Evolutionary conservation across 2,888 invertebrate genomes (phyloP), one percentile per base, ranked within the genome.

Genomic region (Nebria brevicollis): DNA sequence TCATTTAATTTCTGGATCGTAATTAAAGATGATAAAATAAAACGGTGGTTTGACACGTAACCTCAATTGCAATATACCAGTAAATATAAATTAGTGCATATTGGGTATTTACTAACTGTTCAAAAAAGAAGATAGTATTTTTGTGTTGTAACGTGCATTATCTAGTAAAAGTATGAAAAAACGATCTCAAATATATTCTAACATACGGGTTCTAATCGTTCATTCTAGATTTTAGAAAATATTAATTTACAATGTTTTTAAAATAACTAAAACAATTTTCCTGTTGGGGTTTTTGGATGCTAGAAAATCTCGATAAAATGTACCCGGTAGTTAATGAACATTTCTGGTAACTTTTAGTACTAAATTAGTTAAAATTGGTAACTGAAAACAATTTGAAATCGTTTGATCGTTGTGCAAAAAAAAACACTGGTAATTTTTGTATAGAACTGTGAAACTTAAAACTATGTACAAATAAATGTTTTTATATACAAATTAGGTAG

Each of bases 401-500:
- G 20, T 68, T 68, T 68, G 13, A 11, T 68, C 68, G 7, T 11
- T 25, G 26, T 25, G 26, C 20, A n/a, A 68, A 68, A 68, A 68
- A n/a, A 68, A 11, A 68, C 26, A 68, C 26, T 68, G 20, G 68
- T 25, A 41, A 34, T 73, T 73, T 73, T 41, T 43, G 64, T 54
- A 75, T 70, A 70, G 15, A 25, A 11, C 26, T 70, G 70, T 75
- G 75, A 54, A 54, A 54, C 80, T 80, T 78, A 78, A 15, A 66
- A 73, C 72, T 78, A 77, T 80, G 75, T 80, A 80, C 80, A 80
- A 75, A 72, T 77, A 78, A 15, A 54, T 7, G 13, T 75, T 75
- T 75, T 75, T 80, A 80, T 80, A 75, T 80, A 80, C 80, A 80
- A 75, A 75, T 75, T 66, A 75, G 66, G 66, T 75, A 80, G 66